Evolutionary conservation across 2,888 invertebrate genomes (phyloP), one percentile per base, ranked within the genome.

Genomic region (Drosophila melanocephala): DNA sequence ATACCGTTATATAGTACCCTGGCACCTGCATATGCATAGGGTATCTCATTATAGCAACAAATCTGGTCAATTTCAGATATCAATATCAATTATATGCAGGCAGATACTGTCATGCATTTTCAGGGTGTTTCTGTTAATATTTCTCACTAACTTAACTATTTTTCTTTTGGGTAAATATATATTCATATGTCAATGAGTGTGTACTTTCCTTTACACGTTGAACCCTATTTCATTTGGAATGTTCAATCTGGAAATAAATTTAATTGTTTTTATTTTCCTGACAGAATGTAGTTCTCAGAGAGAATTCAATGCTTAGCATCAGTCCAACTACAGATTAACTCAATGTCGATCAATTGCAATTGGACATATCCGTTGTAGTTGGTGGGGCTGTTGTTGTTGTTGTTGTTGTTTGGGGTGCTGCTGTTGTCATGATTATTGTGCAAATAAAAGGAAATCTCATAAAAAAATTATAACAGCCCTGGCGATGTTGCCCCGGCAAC

Each of bases 401-500:
- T 56, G 30, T 2, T 66, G 55, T 10, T 64, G 32, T 32, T 35
- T 56, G 22, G 67, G 51, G 7, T 68, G 62, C 37, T 76, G 64
- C 35, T 79, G 81, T 73, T 74, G 67, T 66, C 69, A 62, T 71
- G 71, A 84, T 89, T 80, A 84, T 89, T 82, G 89, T 74, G 75
- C 61, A 86, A 84, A 88, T 79, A 75, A 83, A 78, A 74, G 56
- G 62, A 69, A 79, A 77, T 79, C 67, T 77, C 64, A 81, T 75
- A 75, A 64, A 75, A 84, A 22, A 47, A 26, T 53, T 69, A 69
- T 57, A 50, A 44, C 57, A 56, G 22, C 47, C 65, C 53, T 61
- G 39, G 58, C 50, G 74, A 44, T 68, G 87, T 89, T 87, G 78
- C 82, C 73, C 57, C 70, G 75, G 80, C 82, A 86, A 89, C 87